phyloP scores from a whole-genome alignment of 2,888 invertebrate species.

The Frankliniella fusca region DNA sequence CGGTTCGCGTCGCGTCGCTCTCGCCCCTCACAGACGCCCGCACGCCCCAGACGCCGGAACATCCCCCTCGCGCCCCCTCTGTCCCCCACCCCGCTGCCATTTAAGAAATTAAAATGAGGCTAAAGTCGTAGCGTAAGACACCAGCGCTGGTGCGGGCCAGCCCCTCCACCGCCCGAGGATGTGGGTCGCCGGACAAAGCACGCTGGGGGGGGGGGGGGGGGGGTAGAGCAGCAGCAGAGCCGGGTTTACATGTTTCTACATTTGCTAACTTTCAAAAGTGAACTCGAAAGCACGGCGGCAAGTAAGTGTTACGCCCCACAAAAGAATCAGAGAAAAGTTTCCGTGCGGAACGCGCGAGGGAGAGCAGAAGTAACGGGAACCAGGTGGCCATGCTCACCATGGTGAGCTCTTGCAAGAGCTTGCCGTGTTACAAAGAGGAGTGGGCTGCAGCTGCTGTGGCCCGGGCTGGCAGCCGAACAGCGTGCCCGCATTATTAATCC shows the following conservation, averaged over 20 bases:
- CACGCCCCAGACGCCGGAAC: not conserved
- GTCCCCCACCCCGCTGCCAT: not conserved
- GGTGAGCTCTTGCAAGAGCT: not conserved
- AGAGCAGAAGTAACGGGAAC: not conserved
- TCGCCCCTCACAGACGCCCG: not conserved
- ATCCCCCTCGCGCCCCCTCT: not conserved
- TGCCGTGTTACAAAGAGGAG: not conserved
- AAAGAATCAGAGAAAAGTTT: constrained; percentile 5
- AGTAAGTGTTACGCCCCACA: not conserved
- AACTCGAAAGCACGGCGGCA: constrained; percentile 10
- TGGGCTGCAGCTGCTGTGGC: not conserved
- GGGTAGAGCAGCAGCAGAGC: not conserved
- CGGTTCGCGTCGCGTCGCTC: not conserved
- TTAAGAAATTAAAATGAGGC: constrained; percentile 19
- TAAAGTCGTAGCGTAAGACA: not conserved
- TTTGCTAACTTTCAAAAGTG: constrained; percentile 6
- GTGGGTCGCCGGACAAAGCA: no score
- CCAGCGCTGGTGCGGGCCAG: not conserved
- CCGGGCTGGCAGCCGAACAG: not conserved
- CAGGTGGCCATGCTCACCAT: not conserved
- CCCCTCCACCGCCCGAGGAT: not conserved
- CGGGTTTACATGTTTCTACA: not conserved
- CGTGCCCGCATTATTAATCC: no score
- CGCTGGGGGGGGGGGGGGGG: no score
- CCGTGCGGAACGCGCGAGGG: not conserved